phyloP scores from a whole-genome alignment of 1,140 invertebrate species.

The Amyelois transitella region DNA sequence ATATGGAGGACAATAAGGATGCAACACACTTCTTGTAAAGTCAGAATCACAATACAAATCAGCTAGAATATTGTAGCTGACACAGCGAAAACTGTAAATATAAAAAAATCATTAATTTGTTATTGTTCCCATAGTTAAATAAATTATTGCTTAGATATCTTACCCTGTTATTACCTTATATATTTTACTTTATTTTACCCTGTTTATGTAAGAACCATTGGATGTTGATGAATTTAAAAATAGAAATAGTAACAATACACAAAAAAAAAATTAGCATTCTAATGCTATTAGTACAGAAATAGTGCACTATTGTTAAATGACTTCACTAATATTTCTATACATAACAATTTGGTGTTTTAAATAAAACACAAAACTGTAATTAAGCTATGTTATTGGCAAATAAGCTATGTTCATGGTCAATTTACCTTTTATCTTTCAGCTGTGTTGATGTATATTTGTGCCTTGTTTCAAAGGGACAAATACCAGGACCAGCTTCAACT shows the following conservation, averaged over 20 bases:
- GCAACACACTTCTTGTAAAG: conserved; percentile 81
- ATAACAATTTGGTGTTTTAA: no score
- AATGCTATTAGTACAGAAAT: no score
- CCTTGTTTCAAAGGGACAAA: conserved; percentile 87
- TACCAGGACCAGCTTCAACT: conserved; percentile 82
- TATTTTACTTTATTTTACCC: not conserved
- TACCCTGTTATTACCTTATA: not conserved
- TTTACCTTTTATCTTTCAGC: conserved; percentile 68
- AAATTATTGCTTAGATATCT: no score
- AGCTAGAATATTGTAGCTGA: conserved; percentile 93
- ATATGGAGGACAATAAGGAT: conserved; percentile 87
- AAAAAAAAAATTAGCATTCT: no score
- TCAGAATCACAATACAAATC: conserved; percentile 91
- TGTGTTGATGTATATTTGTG: conserved; percentile 80
- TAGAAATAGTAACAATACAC: no score
- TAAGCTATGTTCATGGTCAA: not conserved
- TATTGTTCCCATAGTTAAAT: not conserved
- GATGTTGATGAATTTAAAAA: no score
- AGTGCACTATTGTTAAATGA: no score
- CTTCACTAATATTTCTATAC: no score
- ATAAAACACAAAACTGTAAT: not conserved
- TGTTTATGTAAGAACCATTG: no score
- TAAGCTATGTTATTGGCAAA: not conserved
- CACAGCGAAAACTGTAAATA: conserved; percentile 83
- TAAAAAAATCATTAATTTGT: not conserved